These are phyloP conservation scores for Seriola rivoliana DNA, from an alignment of 2,113 vertebrate genomes.

Conservation along the genomic window DNA sequence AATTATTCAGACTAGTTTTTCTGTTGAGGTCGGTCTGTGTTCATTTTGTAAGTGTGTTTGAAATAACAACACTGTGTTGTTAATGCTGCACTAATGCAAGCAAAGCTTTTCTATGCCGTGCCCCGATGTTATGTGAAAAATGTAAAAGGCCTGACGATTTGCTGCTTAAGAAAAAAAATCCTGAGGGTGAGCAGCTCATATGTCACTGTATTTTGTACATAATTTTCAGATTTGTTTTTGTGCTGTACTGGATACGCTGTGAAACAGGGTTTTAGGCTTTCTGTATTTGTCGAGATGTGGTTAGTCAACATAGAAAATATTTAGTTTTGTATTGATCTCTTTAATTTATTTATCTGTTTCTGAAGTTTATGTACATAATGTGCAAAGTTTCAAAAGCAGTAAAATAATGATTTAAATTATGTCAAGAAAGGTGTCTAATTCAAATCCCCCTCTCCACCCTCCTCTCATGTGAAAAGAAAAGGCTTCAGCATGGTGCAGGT, in stretches of 20 bases:
- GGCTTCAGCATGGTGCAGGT: constrained; percentile 58
- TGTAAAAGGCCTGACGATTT: constrained; percentile 71
- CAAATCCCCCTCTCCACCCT: background rate
- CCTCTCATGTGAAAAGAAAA: constrained; percentile 40
- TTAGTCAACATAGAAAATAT: constrained; percentile 95
- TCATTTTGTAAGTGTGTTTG: constrained; percentile 81
- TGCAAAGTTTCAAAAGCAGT: constrained; percentile 96
- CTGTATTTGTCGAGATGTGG: constrained; percentile 92
- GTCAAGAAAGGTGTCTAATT: constrained; percentile 80
- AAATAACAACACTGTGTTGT: constrained; percentile 77
- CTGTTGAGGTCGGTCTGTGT: constrained; percentile 79
- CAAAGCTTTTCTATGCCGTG: constrained; percentile 76
- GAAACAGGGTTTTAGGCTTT: constrained; percentile 91
- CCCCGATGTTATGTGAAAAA: constrained; percentile 78
- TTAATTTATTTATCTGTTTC: constrained; percentile 98
- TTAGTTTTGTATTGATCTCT: constrained; percentile 99
- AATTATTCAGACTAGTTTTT: constrained; percentile 83
- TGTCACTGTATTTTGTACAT: constrained; percentile 88
- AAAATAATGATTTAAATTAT: constrained; percentile 95
- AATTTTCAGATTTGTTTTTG: constrained; percentile 89
- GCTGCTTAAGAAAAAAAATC: constrained; percentile 77
- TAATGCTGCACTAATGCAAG: constrained; percentile 79
- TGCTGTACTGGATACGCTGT: constrained; percentile 94
- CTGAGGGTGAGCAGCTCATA: constrained; percentile 72
- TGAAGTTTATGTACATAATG: constrained; percentile 93